These are phyloP conservation scores for Falco berigora DNA, from an alignment of 2,797 vertebrate genomes.

Conservation along the genomic window DNA sequence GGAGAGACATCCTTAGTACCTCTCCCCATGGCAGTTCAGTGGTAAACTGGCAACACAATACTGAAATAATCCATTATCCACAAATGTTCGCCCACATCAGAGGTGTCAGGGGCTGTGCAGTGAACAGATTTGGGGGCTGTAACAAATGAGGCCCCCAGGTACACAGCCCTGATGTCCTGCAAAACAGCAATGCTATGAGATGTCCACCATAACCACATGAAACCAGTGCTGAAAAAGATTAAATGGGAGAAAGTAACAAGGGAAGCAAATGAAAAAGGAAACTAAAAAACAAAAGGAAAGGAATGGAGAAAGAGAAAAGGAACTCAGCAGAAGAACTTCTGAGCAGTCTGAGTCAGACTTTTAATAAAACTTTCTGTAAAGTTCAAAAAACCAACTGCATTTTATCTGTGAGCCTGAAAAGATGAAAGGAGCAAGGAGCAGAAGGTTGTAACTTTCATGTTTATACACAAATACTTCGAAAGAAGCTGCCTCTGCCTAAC, in stretches of 20 bases:
- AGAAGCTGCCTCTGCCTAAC: slow-evolving; percentile 16
- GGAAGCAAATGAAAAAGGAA: neutral
- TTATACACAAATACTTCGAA: slow-evolving; percentile 45
- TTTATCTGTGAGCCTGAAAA: slow-evolving; percentile 43
- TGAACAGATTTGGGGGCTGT: neutral
- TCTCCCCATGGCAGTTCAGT: neutral
- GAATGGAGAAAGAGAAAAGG: neutral
- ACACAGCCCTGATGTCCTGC: neutral
- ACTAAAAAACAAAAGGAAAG: neutral
- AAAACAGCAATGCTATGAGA: neutral
- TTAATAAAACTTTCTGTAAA: slow-evolving; percentile 12
- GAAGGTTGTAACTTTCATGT: slow-evolving; percentile 60
- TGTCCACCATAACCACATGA: neutral
- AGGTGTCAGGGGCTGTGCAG: neutral
- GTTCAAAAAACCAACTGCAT: slow-evolving; percentile 15
- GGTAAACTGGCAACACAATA: neutral
- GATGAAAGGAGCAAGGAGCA: slow-evolving; percentile 39
- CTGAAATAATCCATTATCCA: neutral
- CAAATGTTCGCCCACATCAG: neutral
- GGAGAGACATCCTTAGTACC: neutral
- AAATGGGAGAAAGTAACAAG: neutral
- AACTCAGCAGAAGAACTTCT: neutral
- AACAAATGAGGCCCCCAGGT: neutral
- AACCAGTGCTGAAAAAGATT: neutral
- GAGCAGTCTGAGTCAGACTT: neutral